These are phyloP conservation scores for Cherax quadricarinatus DNA, from an alignment of 1,140 invertebrate genomes.

Conservation along the genomic window DNA sequence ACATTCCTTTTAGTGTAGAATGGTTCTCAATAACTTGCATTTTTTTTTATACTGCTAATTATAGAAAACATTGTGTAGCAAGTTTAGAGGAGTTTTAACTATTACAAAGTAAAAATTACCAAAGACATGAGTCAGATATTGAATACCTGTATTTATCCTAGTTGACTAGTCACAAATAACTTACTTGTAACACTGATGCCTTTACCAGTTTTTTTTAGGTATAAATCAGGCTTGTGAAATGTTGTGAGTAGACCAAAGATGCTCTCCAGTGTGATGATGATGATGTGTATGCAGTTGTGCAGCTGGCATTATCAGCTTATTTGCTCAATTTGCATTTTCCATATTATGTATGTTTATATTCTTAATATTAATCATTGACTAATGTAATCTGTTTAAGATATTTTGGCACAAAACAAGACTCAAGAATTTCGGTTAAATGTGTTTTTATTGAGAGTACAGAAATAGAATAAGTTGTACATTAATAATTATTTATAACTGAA, in stretches of 20 bases:
- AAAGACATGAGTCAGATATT: conserved; percentile 12
- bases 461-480: no score
- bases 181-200: not conserved
- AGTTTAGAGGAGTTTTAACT: not conserved
- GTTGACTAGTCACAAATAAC: conserved; percentile 7
- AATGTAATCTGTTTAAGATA: not conserved
- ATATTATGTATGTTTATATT: not conserved
- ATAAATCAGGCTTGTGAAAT: not conserved
- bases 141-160: conserved; percentile 2
- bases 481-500: no score
- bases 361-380: not conserved
- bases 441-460: no score
- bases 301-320: not conserved
- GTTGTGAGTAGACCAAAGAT: conserved; percentile 12
- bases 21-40: not conserved
- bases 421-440: not conserved
- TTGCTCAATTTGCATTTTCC: conserved; percentile 5
- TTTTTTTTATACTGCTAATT: not conserved
- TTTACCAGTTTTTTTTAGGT: not conserved
- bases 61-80: not conserved
- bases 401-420: not conserved
- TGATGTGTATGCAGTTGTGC: not conserved
- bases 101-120: not conserved
- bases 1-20: conserved; percentile 6
- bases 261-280: not conserved